phyloP scores from a whole-genome alignment of 1,140 invertebrate genomes.

The Vanessa atalanta region DNA sequence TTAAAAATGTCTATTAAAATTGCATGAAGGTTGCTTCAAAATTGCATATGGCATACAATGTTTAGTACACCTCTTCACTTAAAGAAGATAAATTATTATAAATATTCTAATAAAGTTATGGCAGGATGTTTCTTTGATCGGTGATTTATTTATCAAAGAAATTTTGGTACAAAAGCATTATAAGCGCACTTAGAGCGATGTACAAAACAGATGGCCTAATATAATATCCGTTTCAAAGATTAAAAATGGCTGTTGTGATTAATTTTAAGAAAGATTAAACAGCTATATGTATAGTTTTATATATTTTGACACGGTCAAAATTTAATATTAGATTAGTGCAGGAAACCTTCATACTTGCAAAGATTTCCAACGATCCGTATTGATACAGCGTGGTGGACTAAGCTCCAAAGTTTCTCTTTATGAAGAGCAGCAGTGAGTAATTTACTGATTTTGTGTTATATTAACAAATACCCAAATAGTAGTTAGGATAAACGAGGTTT shows the following conservation, averaged over 20 bases:
- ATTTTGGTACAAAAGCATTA: slow-evolving; percentile 43
- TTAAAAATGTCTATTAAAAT: no score
- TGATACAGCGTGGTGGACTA: no score
- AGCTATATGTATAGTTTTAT: not conserved
- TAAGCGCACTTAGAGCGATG: slow-evolving; percentile 41
- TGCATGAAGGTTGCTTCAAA: no score
- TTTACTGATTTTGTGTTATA: no score
- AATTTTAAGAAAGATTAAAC: slow-evolving; percentile 15
- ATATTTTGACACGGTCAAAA: no score
- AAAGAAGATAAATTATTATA: slow-evolving; percentile 29
- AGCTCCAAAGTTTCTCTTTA: no score
- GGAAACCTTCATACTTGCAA: no score
- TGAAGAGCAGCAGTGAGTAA: no score
- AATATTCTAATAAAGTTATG: slow-evolving; percentile 39
- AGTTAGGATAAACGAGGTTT: no score
- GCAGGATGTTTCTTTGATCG: slow-evolving; percentile 33
- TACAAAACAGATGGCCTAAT: slow-evolving; percentile 43
- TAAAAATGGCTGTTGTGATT: slow-evolving; percentile 37
- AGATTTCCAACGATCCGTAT: no score
- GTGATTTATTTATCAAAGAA: slow-evolving; percentile 37
- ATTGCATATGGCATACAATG: slow-evolving; percentile 8
- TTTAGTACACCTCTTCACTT: slow-evolving; percentile 18
- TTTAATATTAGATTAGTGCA: no score
- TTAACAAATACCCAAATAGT: no score
- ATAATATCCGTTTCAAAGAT: slow-evolving; percentile 38